Evolutionary conservation across 35 echinoderm and acorn worm genomes (phyloP), one percentile per base, ranked within the genome.

Genomic region (Strongylocentrotus purpuratus): DNA sequence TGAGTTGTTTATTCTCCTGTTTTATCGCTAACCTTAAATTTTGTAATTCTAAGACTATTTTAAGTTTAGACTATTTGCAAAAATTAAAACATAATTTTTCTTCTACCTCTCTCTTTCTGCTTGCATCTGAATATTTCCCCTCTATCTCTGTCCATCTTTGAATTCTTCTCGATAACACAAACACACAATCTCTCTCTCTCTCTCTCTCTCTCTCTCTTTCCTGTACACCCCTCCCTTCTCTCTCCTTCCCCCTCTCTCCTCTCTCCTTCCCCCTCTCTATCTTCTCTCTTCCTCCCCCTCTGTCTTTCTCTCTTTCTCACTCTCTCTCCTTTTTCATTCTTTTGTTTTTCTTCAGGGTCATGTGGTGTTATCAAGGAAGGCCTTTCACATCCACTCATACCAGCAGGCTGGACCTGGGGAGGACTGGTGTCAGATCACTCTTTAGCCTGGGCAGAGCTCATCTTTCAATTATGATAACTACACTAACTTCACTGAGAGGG

Each of bases 381-480:
- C 18, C 55, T 97, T 71, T 91, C 94, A 22, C 97, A 97, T 87
- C 97, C 97, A n/a, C 91, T 96, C 18, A 97, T 97, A 86, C 97
- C 97, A 70, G 95, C 96, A 92, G 95, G 95, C 32, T 97, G 97
- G 97, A 93, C 60, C 46, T 96, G 95, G 95, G 95, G 95, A 47
- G 95, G 95, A 91, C 35, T 95, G 31, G 91, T 97, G 47, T 96
- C 97, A 9, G 89, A 97, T 61, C 95, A 96, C 91, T 97, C 94
- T 60, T 90, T 95, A 25, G 28, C 96, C 4, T 97, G 97, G 97
- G 91, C 61, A 70, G 97, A 97, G 60, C 91, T 97, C 47, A 96
- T 58, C 46, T 93, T 93, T 32, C 91, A 93, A n/a, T 93, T 93
- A 93, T 93, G 91, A 92, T 88, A 0, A 88, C n/a, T n/a, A n/a